Conservation (phyloP, 2,113 vertebrate genomes). For the Carollia perspicillata region DNA sequence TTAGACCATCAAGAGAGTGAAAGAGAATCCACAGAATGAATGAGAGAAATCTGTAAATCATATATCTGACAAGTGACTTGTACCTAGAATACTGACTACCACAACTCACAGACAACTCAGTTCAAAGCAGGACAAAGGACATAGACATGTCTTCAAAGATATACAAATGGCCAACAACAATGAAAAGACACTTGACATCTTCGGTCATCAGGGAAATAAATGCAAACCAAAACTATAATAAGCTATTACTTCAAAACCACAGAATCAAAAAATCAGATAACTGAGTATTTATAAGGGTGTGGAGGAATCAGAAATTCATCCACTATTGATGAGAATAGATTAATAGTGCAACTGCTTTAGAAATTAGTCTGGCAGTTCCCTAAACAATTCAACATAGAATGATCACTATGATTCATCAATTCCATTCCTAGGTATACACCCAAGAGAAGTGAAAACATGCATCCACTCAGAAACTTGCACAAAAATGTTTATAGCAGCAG, state of each 20-base stretch:
- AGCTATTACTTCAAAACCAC: not conserved
- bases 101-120: not conserved
- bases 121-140: not conserved
- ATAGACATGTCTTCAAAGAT: not conserved
- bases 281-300: not conserved
- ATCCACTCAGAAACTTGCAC: not conserved
- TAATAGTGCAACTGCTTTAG: not conserved
- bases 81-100: not conserved
- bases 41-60: not conserved
- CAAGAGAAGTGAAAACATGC: not conserved
- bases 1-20: not conserved
- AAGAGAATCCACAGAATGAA: not conserved
- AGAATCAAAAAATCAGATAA: not conserved
- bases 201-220: not conserved
- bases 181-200: not conserved
- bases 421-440: not conserved
- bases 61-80: not conserved
- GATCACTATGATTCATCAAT: not conserved
- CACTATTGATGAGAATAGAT: accelerated
- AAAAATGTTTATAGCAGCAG: not conserved
- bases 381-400: not conserved
- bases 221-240: not conserved
- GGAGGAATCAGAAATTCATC: not conserved
- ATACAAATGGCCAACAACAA: not conserved
- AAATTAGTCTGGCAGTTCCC: not conserved